Evolutionary conservation across 2,888 invertebrate genomes (phyloP).

Genomic region (Thecophora atra): DNA sequence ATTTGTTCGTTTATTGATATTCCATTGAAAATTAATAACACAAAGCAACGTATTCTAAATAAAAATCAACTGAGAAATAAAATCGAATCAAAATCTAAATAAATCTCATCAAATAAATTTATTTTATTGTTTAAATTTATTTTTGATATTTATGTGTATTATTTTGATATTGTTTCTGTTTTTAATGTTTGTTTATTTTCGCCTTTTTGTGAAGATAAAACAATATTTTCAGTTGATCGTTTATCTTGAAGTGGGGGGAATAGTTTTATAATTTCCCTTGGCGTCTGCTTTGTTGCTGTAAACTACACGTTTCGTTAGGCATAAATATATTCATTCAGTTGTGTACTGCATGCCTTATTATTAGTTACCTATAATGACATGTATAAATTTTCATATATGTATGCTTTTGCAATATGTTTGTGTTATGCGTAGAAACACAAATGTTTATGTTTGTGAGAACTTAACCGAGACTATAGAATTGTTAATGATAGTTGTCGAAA

Average conservation of each 20-base stretch:
- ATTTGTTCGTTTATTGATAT: background rate
- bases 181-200: no score
- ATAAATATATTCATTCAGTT: background rate
- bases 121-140: background rate
- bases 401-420: conserved; percentile 6
- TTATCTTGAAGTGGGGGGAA: no score
- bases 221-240: no score
- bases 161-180: no score
- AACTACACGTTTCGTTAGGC: background rate
- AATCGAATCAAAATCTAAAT: no score
- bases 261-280: no score
- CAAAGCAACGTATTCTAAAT: no score
- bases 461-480: background rate
- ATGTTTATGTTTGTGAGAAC: background rate
- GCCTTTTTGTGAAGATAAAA: no score
- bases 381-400: conserved; percentile 30
- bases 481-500: no score
- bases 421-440: background rate
- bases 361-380: conserved; percentile 28
- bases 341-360: background rate
- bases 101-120: no score
- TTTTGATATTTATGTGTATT: background rate
- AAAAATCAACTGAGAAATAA: no score
- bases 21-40: background rate
- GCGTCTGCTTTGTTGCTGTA: no score